phyloP scores from a whole-genome alignment of 1,140 invertebrate species.

The Drosophila pectinifera region DNA sequence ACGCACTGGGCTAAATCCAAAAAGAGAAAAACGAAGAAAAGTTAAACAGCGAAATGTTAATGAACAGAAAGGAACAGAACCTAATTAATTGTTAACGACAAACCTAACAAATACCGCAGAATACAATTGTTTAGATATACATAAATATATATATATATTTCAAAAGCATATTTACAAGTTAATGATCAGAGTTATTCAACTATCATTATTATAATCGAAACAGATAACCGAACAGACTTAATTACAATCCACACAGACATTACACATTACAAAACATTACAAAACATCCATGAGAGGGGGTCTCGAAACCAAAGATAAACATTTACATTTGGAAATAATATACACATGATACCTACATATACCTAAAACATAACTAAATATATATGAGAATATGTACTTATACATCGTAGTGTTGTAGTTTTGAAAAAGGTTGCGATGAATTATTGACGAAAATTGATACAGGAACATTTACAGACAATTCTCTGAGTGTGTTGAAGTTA shows the following conservation, averaged over 20 bases:
- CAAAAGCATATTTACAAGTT: conserved; percentile 78
- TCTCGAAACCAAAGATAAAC: conserved; percentile 73
- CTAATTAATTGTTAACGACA: conserved; percentile 75
- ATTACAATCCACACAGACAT: conserved; percentile 32
- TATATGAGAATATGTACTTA: conserved; percentile 65
- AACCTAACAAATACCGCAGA: conserved; percentile 41
- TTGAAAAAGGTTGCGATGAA: conserved; percentile 58
- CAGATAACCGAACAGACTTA: conserved; percentile 54
- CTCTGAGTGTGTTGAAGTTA: conserved; percentile 79
- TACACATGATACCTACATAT: conserved; percentile 60
- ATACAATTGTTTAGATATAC: conserved; percentile 57
- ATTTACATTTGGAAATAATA: conserved; percentile 68
- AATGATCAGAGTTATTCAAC: conserved; percentile 70
- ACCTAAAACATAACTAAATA: conserved; percentile 51
- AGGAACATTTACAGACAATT: conserved; percentile 82
- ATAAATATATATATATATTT: conserved; percentile 64
- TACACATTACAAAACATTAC: conserved; percentile 18
- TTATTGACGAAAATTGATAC: conserved; percentile 77
- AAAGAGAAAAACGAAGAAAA: conserved; percentile 46
- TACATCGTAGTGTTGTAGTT: conserved; percentile 77
- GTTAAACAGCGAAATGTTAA: conserved; percentile 70
- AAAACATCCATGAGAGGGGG: conserved; percentile 21
- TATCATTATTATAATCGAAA: conserved; percentile 56
- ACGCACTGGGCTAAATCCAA: conserved; percentile 70
- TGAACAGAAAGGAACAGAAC: conserved; percentile 51